Conservation (phyloP, 2,888 invertebrate genomes). For the Apoderus coryli region DNA sequence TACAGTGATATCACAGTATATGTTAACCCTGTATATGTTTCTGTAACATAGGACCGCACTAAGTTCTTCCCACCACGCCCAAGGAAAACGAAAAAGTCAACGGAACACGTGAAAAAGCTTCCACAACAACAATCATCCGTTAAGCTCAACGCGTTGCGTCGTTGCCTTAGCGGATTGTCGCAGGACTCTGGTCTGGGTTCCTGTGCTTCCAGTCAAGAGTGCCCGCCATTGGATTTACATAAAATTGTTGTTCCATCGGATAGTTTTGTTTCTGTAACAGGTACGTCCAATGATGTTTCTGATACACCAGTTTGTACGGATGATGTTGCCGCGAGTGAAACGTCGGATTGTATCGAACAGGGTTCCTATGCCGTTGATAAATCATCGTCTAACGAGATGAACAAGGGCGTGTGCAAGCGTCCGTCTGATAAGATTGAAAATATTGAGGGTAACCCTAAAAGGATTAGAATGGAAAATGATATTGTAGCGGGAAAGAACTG, state of each 20-base stretch:
- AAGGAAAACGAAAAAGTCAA: conserved; percentile 25
- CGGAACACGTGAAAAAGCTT: conserved; percentile 16
- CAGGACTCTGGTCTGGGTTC: conserved; percentile 33
- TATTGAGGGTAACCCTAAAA: conserved; percentile 17
- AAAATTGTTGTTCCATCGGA: conserved; percentile 28
- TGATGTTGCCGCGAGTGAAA: not conserved
- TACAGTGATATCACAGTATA: no score
- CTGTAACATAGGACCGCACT: conserved; percentile 49
- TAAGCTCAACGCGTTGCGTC: conserved; percentile 28
- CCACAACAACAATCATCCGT: conserved; percentile 18
- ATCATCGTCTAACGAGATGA: not conserved
- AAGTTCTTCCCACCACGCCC: conserved; percentile 54
- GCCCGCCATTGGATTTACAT: conserved; percentile 24
- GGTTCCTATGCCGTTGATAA: not conserved
- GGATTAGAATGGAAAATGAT: conserved; percentile 9
- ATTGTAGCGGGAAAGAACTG: no score
- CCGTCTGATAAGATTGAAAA: conserved; percentile 25
- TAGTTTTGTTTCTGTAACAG: conserved; percentile 18
- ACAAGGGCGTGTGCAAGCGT: conserved; percentile 18
- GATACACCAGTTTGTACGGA: conserved; percentile 4
- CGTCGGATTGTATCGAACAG: no score
- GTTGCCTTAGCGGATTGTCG: conserved; percentile 25
- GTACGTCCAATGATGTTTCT: conserved; percentile 14
- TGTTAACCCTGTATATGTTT: no score
- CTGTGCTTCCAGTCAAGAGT: conserved; percentile 31